Evolutionary conservation across 2,113 vertebrate species (phyloP).

Genomic region (Acanthisitta chloris): DNA sequence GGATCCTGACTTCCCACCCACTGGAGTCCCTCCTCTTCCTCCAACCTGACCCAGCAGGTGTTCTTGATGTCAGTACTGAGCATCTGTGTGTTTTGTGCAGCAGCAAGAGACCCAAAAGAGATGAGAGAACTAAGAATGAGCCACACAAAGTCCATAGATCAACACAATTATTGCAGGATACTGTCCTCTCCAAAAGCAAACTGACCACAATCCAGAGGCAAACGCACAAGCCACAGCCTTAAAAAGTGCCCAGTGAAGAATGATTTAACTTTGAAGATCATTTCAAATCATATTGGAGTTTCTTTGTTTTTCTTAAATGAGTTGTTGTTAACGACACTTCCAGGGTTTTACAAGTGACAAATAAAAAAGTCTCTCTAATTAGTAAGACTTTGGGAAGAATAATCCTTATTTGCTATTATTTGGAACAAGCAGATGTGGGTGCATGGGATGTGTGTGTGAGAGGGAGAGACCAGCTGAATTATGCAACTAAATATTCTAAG

Average conservation of each 20-base stretch:
- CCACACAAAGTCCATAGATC: not conserved
- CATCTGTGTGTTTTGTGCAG: fast-evolving
- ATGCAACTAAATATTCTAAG: not conserved
- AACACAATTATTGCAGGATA: not conserved
- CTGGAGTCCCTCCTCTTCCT: not conserved
- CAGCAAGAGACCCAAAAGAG: not conserved
- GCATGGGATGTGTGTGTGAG: not conserved
- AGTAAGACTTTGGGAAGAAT: slow-evolving; percentile 4
- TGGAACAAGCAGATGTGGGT: not conserved
- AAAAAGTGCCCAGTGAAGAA: not conserved
- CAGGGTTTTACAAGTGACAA: not conserved
- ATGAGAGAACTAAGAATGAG: not conserved
- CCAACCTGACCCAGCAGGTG: not conserved
- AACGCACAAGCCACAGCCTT: not conserved
- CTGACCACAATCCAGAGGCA: not conserved
- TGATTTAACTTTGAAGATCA: not conserved
- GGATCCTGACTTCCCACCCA: not conserved
- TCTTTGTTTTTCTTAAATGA: not conserved
- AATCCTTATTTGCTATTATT: not conserved
- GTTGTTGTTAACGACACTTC: not conserved
- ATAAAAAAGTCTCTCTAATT: not conserved
- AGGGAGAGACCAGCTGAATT: not conserved
- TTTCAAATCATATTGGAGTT: not conserved
- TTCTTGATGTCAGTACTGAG: fast-evolving
- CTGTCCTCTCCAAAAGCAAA: not conserved